Evolutionary conservation across 2,888 invertebrate genomes (phyloP).

Genomic region (Chromoteleia sp.): DNA sequence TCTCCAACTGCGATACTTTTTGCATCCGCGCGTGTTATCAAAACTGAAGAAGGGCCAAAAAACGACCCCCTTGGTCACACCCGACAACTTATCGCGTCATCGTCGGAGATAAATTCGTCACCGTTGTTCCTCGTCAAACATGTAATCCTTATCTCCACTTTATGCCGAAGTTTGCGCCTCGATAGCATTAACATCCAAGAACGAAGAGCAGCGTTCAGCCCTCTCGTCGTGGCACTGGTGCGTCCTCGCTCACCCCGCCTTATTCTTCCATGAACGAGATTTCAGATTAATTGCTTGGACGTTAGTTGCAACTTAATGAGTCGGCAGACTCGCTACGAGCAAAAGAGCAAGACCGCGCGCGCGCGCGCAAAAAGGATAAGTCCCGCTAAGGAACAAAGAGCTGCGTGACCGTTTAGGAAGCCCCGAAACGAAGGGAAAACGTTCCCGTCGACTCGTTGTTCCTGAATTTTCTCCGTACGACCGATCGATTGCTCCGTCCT

Average conservation of each 20-base stretch:
- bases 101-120: slow-evolving; percentile 15
- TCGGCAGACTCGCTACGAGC: slow-evolving; percentile 11
- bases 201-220: slow-evolving; percentile 22
- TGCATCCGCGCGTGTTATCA: not conserved
- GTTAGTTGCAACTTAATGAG: slow-evolving; percentile 79
- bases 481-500: no score
- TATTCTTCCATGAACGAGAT: slow-evolving; percentile 72
- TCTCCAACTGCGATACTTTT: no score
- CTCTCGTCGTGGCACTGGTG: slow-evolving; percentile 14
- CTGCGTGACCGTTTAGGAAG: not conserved
- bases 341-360: not conserved
- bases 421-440: no score
- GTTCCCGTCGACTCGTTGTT: no score
- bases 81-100: not conserved
- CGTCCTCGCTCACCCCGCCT: slow-evolving; percentile 22
- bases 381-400: not conserved
- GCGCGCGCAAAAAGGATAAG: not conserved
- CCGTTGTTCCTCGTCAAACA: slow-evolving; percentile 15
- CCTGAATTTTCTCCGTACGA: no score
- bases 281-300: slow-evolving; percentile 78
- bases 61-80: not conserved
- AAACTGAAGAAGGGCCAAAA: not conserved
- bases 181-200: slow-evolving; percentile 18
- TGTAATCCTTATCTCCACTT: slow-evolving; percentile 17
- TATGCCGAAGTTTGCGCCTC: slow-evolving; percentile 28